phyloP scores from a whole-genome alignment of 2,797 vertebrate species.

The Salmo trutta region DNA sequence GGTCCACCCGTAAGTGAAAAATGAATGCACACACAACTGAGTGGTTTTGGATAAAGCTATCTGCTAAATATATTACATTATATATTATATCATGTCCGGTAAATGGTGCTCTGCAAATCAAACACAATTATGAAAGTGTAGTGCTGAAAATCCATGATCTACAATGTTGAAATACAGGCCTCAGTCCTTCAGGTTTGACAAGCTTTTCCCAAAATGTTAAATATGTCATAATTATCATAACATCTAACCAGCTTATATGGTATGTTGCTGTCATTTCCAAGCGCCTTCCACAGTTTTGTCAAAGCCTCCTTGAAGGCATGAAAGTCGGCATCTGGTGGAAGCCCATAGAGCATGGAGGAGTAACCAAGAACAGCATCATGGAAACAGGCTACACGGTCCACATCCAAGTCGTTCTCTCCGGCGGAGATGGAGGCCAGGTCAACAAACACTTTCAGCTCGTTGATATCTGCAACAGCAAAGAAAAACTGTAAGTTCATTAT shows the following conservation, averaged over 20 bases:
- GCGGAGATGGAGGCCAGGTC: slow-evolving; percentile 97
- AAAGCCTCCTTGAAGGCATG: slow-evolving; percentile 73
- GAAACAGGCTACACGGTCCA: slow-evolving; percentile 94
- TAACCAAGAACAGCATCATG: slow-evolving; percentile 92
- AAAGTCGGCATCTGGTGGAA: slow-evolving; percentile 77
- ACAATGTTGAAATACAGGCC: too few relatives aligned
- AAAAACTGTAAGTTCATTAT: neutral
- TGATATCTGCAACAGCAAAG: slow-evolving; percentile 76
- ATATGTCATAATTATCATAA: neutral
- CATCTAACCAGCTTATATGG: slow-evolving; percentile 78
- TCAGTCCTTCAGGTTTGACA: too few relatives aligned
- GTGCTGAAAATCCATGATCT: neutral
- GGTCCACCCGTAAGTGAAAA: too few relatives aligned
- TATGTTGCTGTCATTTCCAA: slow-evolving; percentile 86
- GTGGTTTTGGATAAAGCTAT: too few relatives aligned
- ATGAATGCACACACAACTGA: too few relatives aligned
- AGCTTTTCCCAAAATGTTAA: neutral
- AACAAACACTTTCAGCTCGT: slow-evolving; percentile 95
- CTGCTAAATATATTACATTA: too few relatives aligned
- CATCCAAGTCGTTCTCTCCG: slow-evolving; percentile 95
- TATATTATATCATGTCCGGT: too few relatives aligned
- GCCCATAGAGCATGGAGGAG: slow-evolving; percentile 85
- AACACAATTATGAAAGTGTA: neutral
- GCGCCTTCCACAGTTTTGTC: slow-evolving; percentile 88
- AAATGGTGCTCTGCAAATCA: neutral